A percentile compares a stretch with the other conserved stretches of the same genome.
Conservation (phyloP, 2,888 invertebrate species). For the Melanostoma mellinum region DNA sequence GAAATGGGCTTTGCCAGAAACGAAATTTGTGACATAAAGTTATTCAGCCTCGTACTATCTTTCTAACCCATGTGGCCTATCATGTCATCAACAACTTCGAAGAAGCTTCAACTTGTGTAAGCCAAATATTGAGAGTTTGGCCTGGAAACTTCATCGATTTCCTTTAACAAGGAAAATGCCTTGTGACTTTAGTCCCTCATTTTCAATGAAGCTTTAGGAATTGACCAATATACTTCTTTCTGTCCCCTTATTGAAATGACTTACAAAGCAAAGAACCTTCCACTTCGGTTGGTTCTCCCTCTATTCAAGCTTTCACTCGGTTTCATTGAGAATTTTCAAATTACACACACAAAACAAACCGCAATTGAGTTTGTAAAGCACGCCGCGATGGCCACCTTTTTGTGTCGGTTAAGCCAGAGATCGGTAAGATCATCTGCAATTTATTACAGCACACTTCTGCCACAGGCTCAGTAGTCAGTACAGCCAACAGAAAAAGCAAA, state of each 20-base stretch:
- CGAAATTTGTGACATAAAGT: no score
- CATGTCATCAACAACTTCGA: no score
- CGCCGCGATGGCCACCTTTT: constrained; percentile 14
- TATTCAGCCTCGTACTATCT: no score
- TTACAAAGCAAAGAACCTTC: neutral
- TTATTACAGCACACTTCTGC: constrained; percentile 68
- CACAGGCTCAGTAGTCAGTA: constrained; percentile 30
- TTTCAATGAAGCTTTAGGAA: no score
- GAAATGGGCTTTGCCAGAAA: no score
- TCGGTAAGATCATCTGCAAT: constrained; percentile 41
- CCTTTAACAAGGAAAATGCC: no score
- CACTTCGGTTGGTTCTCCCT: neutral
- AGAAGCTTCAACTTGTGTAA: no score
- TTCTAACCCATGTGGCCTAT: no score
- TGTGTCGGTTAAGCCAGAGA: constrained; percentile 23
- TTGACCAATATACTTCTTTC: no score
- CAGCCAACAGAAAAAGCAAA: neutral
- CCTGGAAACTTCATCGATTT: no score
- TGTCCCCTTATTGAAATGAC: neutral
- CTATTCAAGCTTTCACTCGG: constrained; percentile 19
- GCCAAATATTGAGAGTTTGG: no score
- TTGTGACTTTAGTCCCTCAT: no score
- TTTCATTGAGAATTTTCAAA: constrained; percentile 30
- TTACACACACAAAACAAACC: constrained; percentile 23
- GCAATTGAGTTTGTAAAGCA: constrained; percentile 39